Base-by-base conservation (phyloP, 2,797 vertebrate species). In the Tapera naevia region DNA sequence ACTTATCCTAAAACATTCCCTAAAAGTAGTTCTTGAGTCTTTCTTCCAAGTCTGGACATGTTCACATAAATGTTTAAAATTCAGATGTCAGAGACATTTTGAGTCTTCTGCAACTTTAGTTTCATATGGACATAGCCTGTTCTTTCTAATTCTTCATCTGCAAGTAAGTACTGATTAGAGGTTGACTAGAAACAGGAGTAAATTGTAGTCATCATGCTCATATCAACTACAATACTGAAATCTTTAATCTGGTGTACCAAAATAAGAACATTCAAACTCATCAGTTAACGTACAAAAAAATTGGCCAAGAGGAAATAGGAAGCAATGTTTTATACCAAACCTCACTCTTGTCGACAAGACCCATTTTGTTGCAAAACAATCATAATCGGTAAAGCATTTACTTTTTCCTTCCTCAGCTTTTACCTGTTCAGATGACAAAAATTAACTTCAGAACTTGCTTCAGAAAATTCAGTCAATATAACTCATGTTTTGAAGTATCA, bases 151-250 rank as follows among this genome's bases (percentile, higher is more conserved):
- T 58, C 39, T 86, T 8, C 19, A 28, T 51, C 54, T 86, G 30
- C 21, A 54, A 56, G 24, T 16, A 37, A 3, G 3, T 32, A 23
- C 8, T 54, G 8, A 37, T 56, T 45, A 37, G 13, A 72, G 25
- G 5, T 37, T 72, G 25, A 11, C 86, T 66, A 76, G 65, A 67
- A 78, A 51, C 3, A 57, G 48, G 30, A 46, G 11, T 8, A 71
- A 45, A 51, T 56, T 5, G 9, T 18, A 53, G 30, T 9, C 35
- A 67, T 9, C 0, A 0, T 32, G n/a, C 4, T 66, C 2, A 5
- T 12, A 56, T 43, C 18, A 46, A 16, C 7, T 13, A 30, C 9
- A 57, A 14, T 12, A 46, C 4, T 64, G 18, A 60, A 57, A 37
- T 12, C 5, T 71, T 91, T 21, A 46, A 2, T 70, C 35, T 69